phyloP scores from a whole-genome alignment of 2,797 vertebrate species.

The Gymnothorax reevesii region DNA sequence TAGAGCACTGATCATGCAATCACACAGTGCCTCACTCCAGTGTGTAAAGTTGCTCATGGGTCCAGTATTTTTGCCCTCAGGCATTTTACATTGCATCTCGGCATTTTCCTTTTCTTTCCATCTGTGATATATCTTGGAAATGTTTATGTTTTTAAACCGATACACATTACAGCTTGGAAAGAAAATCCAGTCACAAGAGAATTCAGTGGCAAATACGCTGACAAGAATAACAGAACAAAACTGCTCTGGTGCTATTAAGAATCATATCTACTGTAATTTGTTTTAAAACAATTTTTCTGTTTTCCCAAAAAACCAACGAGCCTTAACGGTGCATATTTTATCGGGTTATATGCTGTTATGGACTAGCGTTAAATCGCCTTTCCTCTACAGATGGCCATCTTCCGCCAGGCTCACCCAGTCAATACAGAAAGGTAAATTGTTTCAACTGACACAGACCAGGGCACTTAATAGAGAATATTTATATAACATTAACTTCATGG shows the following conservation, averaged over 20 bases:
- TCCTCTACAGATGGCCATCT: background rate
- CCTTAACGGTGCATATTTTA: background rate
- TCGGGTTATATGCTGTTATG: background rate
- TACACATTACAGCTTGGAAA: background rate
- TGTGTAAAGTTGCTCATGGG: background rate
- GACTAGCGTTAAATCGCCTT: background rate
- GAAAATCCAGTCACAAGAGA: background rate
- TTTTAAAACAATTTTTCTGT: too few species aligned
- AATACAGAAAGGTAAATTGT: background rate
- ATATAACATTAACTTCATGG: background rate
- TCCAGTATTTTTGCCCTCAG: background rate
- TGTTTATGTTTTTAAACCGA: background rate
- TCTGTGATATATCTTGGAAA: background rate
- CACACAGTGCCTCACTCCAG: background rate
- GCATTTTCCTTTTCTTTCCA: background rate
- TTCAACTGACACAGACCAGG: background rate
- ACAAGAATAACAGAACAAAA: background rate
- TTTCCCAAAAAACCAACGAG: too few species aligned
- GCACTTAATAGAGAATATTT: conserved; percentile 3
- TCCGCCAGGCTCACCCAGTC: background rate
- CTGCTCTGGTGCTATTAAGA: background rate
- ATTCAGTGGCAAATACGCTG: background rate
- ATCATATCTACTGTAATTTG: too few species aligned
- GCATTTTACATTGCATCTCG: background rate
- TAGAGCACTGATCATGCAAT: background rate